Evolutionary conservation across 2,888 invertebrate genomes (phyloP).

Genomic region (Antheraea assamensis): DNA sequence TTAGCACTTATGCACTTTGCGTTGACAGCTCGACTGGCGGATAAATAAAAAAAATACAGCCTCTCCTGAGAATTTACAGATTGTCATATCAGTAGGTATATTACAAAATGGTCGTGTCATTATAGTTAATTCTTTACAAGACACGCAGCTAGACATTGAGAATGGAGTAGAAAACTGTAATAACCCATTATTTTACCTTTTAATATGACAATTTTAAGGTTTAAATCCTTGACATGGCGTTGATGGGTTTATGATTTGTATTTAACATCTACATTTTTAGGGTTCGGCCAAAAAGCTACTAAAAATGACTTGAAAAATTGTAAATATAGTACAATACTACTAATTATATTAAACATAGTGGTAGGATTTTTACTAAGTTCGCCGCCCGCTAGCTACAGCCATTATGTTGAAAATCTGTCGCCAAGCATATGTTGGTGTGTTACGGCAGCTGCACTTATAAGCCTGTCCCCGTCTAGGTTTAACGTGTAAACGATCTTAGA

Average conservation of each 20-base stretch:
- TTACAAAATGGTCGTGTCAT: not conserved
- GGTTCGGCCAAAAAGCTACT: not conserved
- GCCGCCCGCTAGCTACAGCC: too few relatives aligned
- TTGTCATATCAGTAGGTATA: not conserved
- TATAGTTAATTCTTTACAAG: conserved; percentile 15
- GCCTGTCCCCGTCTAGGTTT: too few relatives aligned
- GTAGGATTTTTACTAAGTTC: too few relatives aligned
- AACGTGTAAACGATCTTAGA: too few relatives aligned
- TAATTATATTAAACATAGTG: too few relatives aligned
- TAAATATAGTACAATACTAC: too few relatives aligned
- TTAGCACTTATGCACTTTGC: conserved; percentile 10
- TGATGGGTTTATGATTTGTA: conserved; percentile 41
- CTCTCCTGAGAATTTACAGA: not conserved
- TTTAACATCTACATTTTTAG: conserved; percentile 12
- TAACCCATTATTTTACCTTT: conserved; percentile 23
- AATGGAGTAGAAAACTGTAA: conserved; percentile 23
- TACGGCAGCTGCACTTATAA: too few relatives aligned
- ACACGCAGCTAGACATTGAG: conserved; percentile 28
- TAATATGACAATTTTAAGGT: conserved; percentile 26
- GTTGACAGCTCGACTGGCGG: not conserved
- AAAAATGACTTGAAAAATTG: too few relatives aligned
- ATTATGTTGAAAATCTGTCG: too few relatives aligned
- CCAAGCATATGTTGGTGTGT: too few relatives aligned
- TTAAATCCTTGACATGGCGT: conserved; percentile 35
- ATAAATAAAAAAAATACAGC: not conserved